Percentiles rank a stretch among this genome's conserved stretches.
Conservation (phyloP, 2,888 invertebrate species). For the Parnassius apollo region DNA sequence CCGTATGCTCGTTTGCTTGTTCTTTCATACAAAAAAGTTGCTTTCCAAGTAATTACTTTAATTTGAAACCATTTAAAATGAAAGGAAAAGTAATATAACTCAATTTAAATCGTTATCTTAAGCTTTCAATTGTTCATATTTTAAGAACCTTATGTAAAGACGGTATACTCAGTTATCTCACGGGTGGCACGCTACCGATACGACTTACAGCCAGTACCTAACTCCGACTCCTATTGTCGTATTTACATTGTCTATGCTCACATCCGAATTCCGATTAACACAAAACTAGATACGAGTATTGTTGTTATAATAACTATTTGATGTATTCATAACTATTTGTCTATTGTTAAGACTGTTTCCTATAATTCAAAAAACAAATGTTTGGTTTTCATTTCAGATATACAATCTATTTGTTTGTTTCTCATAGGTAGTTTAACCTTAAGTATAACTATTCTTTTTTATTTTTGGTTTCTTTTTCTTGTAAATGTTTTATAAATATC, state of each 20-base stretch:
- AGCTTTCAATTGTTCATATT: slow-evolving; percentile 34
- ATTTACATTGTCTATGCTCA: slow-evolving; percentile 78
- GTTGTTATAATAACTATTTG: slow-evolving; percentile 30
- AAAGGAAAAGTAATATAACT: slow-evolving; percentile 6
- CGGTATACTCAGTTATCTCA: slow-evolving; percentile 70
- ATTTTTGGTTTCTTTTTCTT: too few species aligned
- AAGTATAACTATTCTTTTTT: too few species aligned
- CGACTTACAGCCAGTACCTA: slow-evolving; percentile 62
- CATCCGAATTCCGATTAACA: slow-evolving; percentile 73
- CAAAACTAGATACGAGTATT: slow-evolving; percentile 54
- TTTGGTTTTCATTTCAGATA: slow-evolving; percentile 1
- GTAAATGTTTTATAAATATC: too few species aligned
- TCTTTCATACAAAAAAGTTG: too few species aligned
- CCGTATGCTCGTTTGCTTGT: too few species aligned
- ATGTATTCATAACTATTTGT: slow-evolving; percentile 29
- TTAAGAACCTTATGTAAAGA: slow-evolving; percentile 67
- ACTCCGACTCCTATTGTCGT: slow-evolving; percentile 71
- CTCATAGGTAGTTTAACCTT: too few species aligned
- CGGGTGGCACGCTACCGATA: slow-evolving; percentile 74
- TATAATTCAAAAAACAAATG: slow-evolving; percentile 12
- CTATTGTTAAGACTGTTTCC: slow-evolving; percentile 6
- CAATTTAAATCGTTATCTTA: slow-evolving; percentile 36
- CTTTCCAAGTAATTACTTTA: too few species aligned
- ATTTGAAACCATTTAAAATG: too few species aligned
- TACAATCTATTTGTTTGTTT: too few species aligned